Conservation (phyloP, 2,888 invertebrate species). For the Acheta domesticus region DNA sequence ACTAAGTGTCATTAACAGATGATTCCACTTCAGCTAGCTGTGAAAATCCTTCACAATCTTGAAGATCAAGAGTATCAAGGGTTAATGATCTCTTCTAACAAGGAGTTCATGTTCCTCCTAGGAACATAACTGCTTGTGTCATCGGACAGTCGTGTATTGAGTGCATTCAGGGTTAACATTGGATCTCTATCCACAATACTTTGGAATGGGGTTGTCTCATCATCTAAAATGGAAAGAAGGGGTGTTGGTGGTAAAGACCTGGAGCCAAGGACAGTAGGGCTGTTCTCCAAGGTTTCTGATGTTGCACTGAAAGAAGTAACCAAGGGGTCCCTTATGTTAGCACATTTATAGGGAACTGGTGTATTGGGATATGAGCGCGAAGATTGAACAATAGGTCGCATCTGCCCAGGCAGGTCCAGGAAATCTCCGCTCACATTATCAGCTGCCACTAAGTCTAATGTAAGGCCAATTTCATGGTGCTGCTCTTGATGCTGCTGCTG, state of each 20-base stretch:
- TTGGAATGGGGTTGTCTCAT: constrained; percentile 23
- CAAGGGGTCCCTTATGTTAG: constrained; percentile 39
- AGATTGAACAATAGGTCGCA: constrained; percentile 39
- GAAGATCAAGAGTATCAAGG: constrained; percentile 27
- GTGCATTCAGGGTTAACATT: constrained; percentile 2
- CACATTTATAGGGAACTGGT: constrained; percentile 40
- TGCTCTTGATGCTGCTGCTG: not conserved
- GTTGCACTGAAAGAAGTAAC: constrained; percentile 41
- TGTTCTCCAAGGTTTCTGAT: constrained; percentile 44
- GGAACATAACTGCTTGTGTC: not conserved
- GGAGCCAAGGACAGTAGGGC: constrained; percentile 47
- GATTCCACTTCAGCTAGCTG: constrained; percentile 26
- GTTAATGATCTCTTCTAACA: constrained; percentile 28
- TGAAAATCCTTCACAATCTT: constrained; percentile 28
- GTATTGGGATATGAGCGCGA: constrained; percentile 49
- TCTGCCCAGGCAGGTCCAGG: constrained; percentile 33
- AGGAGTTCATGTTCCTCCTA: constrained; percentile 26
- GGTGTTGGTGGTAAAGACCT: constrained; percentile 78
- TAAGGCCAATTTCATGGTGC: not conserved
- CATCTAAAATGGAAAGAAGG: constrained; percentile 46
- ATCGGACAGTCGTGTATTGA: constrained; percentile 21
- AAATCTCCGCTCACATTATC: constrained; percentile 33
- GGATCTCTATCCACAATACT: not conserved
- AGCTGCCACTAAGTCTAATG: constrained; percentile 41
- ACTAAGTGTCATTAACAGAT: not conserved